Percentiles rank a stretch among this genome's conserved stretches.
Conservation (phyloP, 2,888 invertebrate species). For the Heliothis peltigera region DNA sequence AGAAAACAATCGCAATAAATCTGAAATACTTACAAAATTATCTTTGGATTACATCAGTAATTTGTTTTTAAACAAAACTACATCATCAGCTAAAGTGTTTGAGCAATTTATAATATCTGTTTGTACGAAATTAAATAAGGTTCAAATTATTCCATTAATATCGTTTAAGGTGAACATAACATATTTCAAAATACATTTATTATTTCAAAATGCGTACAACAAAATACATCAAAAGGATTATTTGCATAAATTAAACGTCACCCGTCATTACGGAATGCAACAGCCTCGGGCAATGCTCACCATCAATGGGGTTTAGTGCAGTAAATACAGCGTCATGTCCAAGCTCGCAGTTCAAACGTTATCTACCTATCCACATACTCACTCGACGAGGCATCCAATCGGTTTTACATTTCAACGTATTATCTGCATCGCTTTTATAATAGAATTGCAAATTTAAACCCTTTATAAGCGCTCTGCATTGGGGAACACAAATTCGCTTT, state of each 20-base stretch:
- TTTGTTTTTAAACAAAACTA: too few relatives aligned
- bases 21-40: too few relatives aligned
- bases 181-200: not conserved
- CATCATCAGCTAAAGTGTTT: too few relatives aligned
- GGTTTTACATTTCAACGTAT: conserved; percentile 84
- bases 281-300: conserved; percentile 12
- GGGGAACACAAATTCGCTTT: conserved; percentile 89
- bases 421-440: conserved; percentile 85
- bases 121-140: too few relatives aligned
- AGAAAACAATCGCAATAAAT: not conserved
- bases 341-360: conserved; percentile 51
- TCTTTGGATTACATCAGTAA: too few relatives aligned
- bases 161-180: not conserved
- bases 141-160: too few relatives aligned
- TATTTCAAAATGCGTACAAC: not conserved
- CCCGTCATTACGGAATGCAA: conserved; percentile 17
- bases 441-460: conserved; percentile 90
- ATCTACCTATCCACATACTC: conserved; percentile 64
- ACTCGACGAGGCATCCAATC: conserved; percentile 75
- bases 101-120: too few relatives aligned
- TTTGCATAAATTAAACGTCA: conserved; percentile 12
- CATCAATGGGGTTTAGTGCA: conserved; percentile 32
- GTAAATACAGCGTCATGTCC: conserved; percentile 50
- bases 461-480: conserved; percentile 88
- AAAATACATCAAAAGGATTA: conserved; percentile 8